Evolutionary conservation across 2,888 invertebrate genomes (phyloP).

Genomic region (Hypolimnas misippus): DNA sequence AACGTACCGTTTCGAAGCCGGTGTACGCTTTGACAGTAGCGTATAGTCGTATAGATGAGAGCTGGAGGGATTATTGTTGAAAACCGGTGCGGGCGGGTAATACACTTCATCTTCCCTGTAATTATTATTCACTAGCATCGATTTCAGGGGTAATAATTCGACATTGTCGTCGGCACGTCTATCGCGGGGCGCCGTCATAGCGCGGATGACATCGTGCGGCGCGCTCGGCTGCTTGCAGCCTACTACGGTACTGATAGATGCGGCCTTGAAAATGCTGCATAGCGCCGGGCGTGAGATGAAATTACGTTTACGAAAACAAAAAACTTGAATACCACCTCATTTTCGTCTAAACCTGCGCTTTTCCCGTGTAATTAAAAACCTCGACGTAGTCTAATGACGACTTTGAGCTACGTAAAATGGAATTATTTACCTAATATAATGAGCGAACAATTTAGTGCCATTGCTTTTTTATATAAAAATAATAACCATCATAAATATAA

Average conservation of each 20-base stretch:
- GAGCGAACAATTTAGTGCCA: no score
- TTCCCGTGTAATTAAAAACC: neutral
- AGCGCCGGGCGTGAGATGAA: slow-evolving; percentile 43
- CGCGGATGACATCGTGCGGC: slow-evolving; percentile 64
- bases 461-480: no score
- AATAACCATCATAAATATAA: no score
- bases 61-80: slow-evolving; percentile 67
- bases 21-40: slow-evolving; percentile 77
- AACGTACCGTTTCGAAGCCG: slow-evolving; percentile 78
- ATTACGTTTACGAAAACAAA: slow-evolving; percentile 21
- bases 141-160: slow-evolving; percentile 76
- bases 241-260: slow-evolving; percentile 50
- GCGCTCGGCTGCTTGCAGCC: slow-evolving; percentile 67
- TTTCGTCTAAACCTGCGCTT: slow-evolving; percentile 1
- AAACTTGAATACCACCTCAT: neutral
- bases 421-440: no score
- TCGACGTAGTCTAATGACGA: neutral
- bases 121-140: slow-evolving; percentile 74
- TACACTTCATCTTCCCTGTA: slow-evolving; percentile 73
- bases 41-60: slow-evolving; percentile 74
- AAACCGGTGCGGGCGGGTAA: slow-evolving; percentile 64
- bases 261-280: slow-evolving; percentile 54
- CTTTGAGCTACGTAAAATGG: neutral
- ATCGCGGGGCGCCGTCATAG: slow-evolving; percentile 72
- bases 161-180: slow-evolving; percentile 66